phyloP scores from a whole-genome alignment of 2,888 invertebrate genomes.

The Cetonia aurata region DNA sequence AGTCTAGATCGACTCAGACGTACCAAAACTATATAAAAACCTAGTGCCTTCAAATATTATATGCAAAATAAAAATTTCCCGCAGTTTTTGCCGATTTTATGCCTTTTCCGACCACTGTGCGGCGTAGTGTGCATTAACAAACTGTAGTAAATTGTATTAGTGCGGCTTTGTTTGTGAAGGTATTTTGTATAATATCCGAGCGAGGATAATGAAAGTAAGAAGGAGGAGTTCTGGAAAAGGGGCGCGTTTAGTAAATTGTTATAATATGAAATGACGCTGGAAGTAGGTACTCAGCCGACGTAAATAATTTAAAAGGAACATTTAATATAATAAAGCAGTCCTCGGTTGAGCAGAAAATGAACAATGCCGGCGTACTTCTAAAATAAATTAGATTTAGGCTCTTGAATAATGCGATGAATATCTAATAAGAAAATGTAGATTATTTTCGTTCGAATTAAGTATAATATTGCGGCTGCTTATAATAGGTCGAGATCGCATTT shows the following conservation, averaged over 20 bases:
- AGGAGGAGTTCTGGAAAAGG: neutral
- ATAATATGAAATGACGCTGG: neutral
- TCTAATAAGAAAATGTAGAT: no score
- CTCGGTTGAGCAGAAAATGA: constrained; percentile 6
- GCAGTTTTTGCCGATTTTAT: no score
- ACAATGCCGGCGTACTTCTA: constrained; percentile 2
- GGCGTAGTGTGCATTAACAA: constrained; percentile 30
- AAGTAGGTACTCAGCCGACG: neutral
- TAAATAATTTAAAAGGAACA: constrained; percentile 30
- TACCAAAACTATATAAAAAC: no score
- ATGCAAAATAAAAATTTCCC: no score
- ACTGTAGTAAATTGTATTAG: neutral
- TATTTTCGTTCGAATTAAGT: no score
- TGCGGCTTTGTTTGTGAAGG: constrained; percentile 4
- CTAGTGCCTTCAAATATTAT: no score
- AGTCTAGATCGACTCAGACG: no score
- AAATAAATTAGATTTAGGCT: neutral
- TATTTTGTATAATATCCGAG: constrained; percentile 7
- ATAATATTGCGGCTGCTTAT: no score
- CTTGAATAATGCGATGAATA: no score
- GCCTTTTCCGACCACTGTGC: no score
- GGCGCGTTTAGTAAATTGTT: constrained; percentile 17
- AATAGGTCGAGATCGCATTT: no score
- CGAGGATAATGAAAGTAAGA: constrained; percentile 14
- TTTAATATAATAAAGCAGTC: constrained; percentile 10